phyloP scores from a whole-genome alignment of 2,888 invertebrate genomes.

The Drosophila formosana region DNA sequence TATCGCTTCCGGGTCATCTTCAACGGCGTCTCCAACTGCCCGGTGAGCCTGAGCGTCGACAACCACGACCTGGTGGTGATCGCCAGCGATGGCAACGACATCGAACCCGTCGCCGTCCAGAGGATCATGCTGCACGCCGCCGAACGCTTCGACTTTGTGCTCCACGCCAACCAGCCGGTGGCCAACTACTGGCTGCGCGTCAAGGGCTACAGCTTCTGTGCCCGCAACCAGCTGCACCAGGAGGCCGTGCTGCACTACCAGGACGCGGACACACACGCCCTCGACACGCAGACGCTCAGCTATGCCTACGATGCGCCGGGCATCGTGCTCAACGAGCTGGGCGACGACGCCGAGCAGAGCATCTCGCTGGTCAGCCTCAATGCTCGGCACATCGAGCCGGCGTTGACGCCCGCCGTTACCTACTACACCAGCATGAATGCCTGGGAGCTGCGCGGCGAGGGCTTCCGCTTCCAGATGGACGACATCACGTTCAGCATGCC shows the following conservation, averaged over 20 bases:
- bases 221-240: constrained; percentile 73
- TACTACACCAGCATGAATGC: constrained; percentile 81
- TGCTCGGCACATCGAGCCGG: constrained; percentile 52
- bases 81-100: constrained; percentile 80
- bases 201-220: constrained; percentile 81
- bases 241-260: constrained; percentile 81
- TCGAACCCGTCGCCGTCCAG: constrained; percentile 80
- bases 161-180: constrained; percentile 78
- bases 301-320: constrained; percentile 73
- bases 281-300: constrained; percentile 64
- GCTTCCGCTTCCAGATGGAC: constrained; percentile 80
- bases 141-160: constrained; percentile 81
- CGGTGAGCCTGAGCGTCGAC: constrained; percentile 78
- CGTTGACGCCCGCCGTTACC: constrained; percentile 56
- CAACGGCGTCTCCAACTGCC: constrained; percentile 82
- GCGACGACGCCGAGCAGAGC: constrained; percentile 51
- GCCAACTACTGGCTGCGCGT: constrained; percentile 82
- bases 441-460: constrained; percentile 58
- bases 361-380: constrained; percentile 71
- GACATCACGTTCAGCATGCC: constrained; percentile 81
- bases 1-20: constrained; percentile 83
- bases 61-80: constrained; percentile 78
- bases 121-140: constrained; percentile 78
- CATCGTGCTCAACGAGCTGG: constrained; percentile 74
- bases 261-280: constrained; percentile 59